phyloP scores from a whole-genome alignment of 2,797 vertebrate genomes.

The Nyctalus aviator region DNA sequence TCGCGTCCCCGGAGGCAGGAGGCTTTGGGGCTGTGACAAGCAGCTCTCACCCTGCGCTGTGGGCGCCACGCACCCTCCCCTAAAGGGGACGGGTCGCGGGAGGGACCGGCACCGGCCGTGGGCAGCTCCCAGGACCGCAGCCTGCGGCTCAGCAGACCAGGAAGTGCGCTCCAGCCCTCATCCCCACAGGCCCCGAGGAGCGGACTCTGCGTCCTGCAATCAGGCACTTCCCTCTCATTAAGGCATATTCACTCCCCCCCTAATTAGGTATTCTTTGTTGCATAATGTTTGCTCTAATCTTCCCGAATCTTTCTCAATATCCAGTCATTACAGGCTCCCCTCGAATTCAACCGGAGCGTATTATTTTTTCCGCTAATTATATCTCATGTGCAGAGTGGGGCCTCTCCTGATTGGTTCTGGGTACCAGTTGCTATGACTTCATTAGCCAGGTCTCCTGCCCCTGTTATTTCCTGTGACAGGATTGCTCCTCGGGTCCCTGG shows the following conservation, averaged over 20 bases:
- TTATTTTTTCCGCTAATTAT: conserved; percentile 93
- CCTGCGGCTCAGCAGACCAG: neutral
- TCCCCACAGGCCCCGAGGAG: conserved; percentile 78
- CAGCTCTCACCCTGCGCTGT: neutral
- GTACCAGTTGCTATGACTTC: conserved; percentile 92
- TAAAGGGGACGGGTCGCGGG: conserved; percentile 24
- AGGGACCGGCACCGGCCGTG: neutral
- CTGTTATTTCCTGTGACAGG: conserved; percentile 92
- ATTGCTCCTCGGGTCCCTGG: conserved; percentile 88
- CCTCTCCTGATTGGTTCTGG: conserved; percentile 89
- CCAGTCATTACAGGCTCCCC: conserved; percentile 90
- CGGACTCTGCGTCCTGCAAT: conserved; percentile 85
- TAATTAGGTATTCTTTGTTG: conserved; percentile 93
- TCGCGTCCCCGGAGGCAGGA: neutral
- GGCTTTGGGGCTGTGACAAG: neutral
- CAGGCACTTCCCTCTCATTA: conserved; percentile 88
- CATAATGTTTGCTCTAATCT: conserved; percentile 92
- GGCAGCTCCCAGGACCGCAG: neutral
- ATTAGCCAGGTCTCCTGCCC: conserved; percentile 92
- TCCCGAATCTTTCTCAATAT: conserved; percentile 90
- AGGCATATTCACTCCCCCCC: conserved; percentile 87
- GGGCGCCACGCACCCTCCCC: accelerated
- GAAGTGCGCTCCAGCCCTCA: conserved; percentile 68
- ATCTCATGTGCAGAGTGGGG: conserved; percentile 92
- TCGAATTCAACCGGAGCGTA: conserved; percentile 89